Evolutionary conservation across 2,888 invertebrate species (phyloP).

Genomic region (Xylocampa areola): DNA sequence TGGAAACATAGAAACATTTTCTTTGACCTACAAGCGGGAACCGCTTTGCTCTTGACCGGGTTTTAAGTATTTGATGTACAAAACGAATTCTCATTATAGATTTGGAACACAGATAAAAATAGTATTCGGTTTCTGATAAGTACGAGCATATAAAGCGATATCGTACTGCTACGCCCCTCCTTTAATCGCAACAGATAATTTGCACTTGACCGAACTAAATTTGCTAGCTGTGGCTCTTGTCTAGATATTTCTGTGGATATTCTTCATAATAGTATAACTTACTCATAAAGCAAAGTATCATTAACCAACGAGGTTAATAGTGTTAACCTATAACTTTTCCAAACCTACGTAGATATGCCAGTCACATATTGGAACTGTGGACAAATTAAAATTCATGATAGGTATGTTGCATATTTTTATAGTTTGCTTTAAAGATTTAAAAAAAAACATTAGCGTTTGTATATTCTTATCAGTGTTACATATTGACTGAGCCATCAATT

Average conservation of each 20-base stretch:
- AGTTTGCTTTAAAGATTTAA: not conserved
- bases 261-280: not conserved
- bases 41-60: conserved; percentile 45
- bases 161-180: conserved; percentile 12
- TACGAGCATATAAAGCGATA: conserved; percentile 14
- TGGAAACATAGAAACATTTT: conserved; percentile 43
- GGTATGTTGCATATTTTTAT: not conserved
- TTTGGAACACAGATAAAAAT: conserved; percentile 26
- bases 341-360: conserved; percentile 1
- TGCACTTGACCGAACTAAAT: conserved; percentile 2
- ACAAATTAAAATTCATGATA: conserved; percentile 15
- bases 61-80: conserved; percentile 37
- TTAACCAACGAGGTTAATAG: conserved; percentile 6
- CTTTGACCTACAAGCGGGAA: conserved; percentile 47
- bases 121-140: conserved; percentile 26
- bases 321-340: conserved; percentile 2
- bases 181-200: conserved; percentile 9
- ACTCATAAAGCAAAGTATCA: not conserved
- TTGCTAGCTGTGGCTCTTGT: conserved; percentile 6
- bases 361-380: conserved; percentile 1
- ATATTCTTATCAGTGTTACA: conserved; percentile 8
- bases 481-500: conserved; percentile 1
- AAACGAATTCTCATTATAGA: conserved; percentile 40
- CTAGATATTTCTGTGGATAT: conserved; percentile 1
- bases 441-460: conserved; percentile 3